Evolutionary conservation across 30 jellyfish, hydroid and myxozoan genomes (phyloP).

Genomic region (Mastigias papua): DNA sequence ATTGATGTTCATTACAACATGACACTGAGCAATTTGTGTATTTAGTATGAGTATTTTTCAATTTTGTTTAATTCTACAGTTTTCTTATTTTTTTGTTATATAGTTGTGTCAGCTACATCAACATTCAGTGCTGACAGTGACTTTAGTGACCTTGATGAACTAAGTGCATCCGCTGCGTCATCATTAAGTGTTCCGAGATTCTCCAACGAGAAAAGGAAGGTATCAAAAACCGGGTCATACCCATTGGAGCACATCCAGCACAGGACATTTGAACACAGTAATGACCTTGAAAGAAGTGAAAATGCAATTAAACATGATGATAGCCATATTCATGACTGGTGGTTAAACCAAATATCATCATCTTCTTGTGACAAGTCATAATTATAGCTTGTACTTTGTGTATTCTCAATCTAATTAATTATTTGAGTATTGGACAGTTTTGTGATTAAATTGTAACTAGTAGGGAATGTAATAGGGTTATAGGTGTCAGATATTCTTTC

Average conservation of each 20-base stretch:
- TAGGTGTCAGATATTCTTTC: background rate
- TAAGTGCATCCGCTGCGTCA: slow-evolving; percentile 66
- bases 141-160: slow-evolving; percentile 65
- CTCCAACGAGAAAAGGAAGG: slow-evolving; percentile 23
- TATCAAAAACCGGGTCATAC: slow-evolving; percentile 12
- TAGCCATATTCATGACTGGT: slow-evolving; percentile 52
- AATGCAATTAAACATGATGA: background rate
- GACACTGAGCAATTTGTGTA: too few relatives aligned
- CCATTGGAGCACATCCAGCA: slow-evolving; percentile 53
- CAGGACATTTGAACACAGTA: slow-evolving; percentile 6
- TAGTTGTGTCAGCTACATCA: slow-evolving; percentile 73
- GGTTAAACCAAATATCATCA: slow-evolving; percentile 35
- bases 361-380: background rate
- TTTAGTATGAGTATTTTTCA: too few relatives aligned
- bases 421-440: background rate
- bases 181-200: slow-evolving; percentile 46
- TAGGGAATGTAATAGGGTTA: background rate
- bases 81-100: background rate
- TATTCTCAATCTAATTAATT: too few relatives aligned
- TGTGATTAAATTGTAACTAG: background rate
- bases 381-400: background rate
- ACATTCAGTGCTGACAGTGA: slow-evolving; percentile 72
- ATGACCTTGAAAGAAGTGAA: background rate
- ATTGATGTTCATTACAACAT: too few relatives aligned
- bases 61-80: background rate